A percentile compares a stretch with the other conserved stretches of the same genome.
Conservation (phyloP, 2,888 invertebrate species). For the Amphimallon solstitiale region DNA sequence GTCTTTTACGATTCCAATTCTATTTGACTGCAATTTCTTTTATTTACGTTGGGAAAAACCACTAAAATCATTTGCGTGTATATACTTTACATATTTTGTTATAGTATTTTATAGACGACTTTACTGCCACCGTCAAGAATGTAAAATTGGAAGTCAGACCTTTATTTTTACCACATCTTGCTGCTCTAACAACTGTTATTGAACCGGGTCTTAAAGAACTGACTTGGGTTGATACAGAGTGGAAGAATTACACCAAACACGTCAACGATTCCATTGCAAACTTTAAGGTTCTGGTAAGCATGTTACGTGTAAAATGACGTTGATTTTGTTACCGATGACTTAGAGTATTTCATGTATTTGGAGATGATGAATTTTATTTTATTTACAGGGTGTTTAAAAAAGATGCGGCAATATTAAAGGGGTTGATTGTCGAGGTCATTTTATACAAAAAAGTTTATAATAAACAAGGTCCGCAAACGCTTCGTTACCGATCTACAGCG, state of each 20-base stretch:
- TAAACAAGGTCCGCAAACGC: too few species aligned
- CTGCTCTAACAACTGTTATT: constrained; percentile 82
- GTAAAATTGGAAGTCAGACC: constrained; percentile 92
- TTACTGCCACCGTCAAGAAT: constrained; percentile 74
- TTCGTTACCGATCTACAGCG: too few species aligned
- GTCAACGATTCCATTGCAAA: constrained; percentile 82
- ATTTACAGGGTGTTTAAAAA: too few species aligned
- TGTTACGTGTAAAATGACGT: not conserved
- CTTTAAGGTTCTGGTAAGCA: constrained; percentile 76
- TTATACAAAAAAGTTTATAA: too few species aligned
- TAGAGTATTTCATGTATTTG: too few species aligned
- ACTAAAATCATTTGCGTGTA: too few species aligned
- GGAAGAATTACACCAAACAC: constrained; percentile 80
- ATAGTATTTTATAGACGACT: constrained; percentile 82
- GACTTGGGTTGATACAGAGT: constrained; percentile 88
- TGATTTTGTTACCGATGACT: too few species aligned
- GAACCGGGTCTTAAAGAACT: constrained; percentile 83
- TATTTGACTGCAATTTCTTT: too few species aligned
- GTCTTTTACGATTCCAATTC: not conserved
- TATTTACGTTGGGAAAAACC: too few species aligned
- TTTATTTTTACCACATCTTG: constrained; percentile 87
- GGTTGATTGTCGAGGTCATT: too few species aligned
- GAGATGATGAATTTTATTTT: too few species aligned
- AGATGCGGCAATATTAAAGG: too few species aligned
- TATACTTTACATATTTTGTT: constrained; percentile 38